These are phyloP conservation scores for Matsumyia berberina DNA, from an alignment of 2,888 invertebrate species.

Conservation along the genomic window DNA sequence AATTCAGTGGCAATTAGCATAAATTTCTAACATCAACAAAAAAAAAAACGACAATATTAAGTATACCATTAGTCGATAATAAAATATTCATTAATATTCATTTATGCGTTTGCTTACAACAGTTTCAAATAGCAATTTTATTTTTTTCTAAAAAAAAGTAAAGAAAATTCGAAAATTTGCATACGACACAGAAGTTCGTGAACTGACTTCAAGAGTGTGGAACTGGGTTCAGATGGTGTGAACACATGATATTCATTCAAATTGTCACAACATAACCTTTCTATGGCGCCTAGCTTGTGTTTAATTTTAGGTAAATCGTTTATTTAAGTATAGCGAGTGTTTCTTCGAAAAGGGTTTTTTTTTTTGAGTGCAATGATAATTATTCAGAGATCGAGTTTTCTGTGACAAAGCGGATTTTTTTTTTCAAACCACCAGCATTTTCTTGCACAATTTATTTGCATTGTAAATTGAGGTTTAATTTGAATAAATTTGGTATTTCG, in stretches of 20 bases:
- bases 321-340: background rate
- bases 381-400: background rate
- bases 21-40: conserved; percentile 7
- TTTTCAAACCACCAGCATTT: background rate
- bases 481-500: conserved; percentile 8
- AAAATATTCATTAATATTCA: conserved; percentile 47
- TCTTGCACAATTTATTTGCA: conserved; percentile 20
- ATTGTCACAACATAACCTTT: conserved; percentile 35
- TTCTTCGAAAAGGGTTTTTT: background rate
- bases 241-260: conserved; percentile 41
- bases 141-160: conserved; percentile 2
- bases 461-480: conserved; percentile 15
- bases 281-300: conserved; percentile 31
- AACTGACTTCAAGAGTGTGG: conserved; percentile 1
- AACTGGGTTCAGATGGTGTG: conserved; percentile 1
- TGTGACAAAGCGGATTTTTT: background rate
- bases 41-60: conserved; percentile 1
- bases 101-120: conserved; percentile 49
- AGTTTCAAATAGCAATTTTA: conserved; percentile 46
- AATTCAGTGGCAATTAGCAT: background rate
- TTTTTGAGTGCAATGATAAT: conserved; percentile 7
- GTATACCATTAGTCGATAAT: conserved; percentile 43
- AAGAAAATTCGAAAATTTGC: conserved; percentile 22
- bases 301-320: background rate
- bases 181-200: conserved; percentile 26